A percentile compares a stretch with the other conserved stretches of the same genome.
phyloP scores from a whole-genome alignment of 1,140 invertebrate genomes.

The Epicauta chinensis region DNA sequence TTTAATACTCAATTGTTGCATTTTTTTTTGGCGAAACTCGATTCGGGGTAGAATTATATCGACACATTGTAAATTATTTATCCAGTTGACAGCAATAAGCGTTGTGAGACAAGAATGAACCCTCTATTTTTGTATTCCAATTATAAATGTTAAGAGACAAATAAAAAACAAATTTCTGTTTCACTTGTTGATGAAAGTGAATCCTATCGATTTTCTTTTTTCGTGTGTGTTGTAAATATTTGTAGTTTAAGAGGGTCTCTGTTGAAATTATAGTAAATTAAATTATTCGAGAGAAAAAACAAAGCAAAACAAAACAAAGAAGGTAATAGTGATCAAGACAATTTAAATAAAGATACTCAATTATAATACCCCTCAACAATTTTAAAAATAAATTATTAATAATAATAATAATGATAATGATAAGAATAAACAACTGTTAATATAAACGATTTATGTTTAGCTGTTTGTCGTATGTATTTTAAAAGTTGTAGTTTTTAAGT shows the following conservation, averaged over 20 bases:
- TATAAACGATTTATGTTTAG: conserved; percentile 37
- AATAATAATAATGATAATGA: no score
- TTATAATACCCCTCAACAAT: no score
- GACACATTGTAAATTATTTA: conserved; percentile 38
- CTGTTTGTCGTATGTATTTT: conserved; percentile 38
- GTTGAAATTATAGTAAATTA: no score
- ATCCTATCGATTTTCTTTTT: conserved; percentile 13
- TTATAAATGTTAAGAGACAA: conserved; percentile 36
- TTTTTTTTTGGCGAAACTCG: conserved; percentile 15
- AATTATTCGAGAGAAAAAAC: no score
- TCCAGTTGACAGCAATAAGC: conserved; percentile 42
- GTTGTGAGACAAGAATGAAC: conserved; percentile 41
- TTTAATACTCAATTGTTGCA: background rate
- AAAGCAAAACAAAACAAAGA: no score
- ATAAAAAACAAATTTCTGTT: conserved; percentile 29
- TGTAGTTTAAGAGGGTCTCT: no score
- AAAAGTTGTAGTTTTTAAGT: conserved; percentile 14
- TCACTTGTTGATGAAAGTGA: conserved; percentile 26
- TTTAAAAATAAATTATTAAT: no score
- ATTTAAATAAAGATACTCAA: no score
- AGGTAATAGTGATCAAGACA: no score
- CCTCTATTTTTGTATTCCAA: conserved; percentile 45
- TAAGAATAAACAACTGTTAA: conserved; percentile 12
- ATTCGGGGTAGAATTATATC: conserved; percentile 19
- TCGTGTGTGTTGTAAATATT: no score